Conservation (phyloP, 2,888 invertebrate genomes). For the Drosophila tripunctata region DNA sequence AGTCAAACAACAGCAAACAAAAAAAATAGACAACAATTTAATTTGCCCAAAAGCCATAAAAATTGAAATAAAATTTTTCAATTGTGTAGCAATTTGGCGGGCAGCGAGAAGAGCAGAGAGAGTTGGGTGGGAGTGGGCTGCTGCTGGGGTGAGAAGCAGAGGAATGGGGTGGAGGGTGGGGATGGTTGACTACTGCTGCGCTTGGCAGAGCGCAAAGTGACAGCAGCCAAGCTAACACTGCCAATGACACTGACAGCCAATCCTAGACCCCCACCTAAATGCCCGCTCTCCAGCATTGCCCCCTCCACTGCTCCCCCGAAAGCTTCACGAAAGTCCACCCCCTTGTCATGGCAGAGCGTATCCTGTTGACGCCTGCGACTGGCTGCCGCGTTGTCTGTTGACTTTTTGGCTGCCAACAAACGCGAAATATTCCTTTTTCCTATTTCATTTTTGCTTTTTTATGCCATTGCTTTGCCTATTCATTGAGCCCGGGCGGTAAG, state of each 20-base stretch:
- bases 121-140: neutral
- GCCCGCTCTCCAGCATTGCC: neutral
- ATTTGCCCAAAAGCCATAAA: slow-evolving; percentile 75
- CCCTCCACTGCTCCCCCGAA: neutral
- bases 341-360: slow-evolving; percentile 45
- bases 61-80: slow-evolving; percentile 72
- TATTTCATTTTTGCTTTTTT: slow-evolving; percentile 3
- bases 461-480: slow-evolving; percentile 37
- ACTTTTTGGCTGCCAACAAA: slow-evolving; percentile 65
- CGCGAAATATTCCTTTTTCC: slow-evolving; percentile 2
- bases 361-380: slow-evolving; percentile 76
- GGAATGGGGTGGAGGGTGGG: neutral
- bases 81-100: slow-evolving; percentile 57
- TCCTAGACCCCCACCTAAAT: slow-evolving; percentile 8
- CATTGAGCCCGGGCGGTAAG: slow-evolving; percentile 31
- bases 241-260: slow-evolving; percentile 65
- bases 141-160: no score
- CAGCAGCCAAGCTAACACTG: slow-evolving; percentile 56
- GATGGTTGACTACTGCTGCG: slow-evolving; percentile 37
- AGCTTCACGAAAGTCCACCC: neutral
- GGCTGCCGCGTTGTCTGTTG: slow-evolving; percentile 47
- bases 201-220: slow-evolving; percentile 62
- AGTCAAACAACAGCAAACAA: slow-evolving; percentile 1
- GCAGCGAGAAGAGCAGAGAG: neutral
- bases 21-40: slow-evolving; percentile 68